Conservation (phyloP, 2,113 vertebrate genomes). For the pig (Sus scrofa) region T2T-Sscrofa CM000819.6:51898501-51899000, state of each 20-base stretch:
- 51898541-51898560: background rate
- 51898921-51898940: too few species aligned
- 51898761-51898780: background rate
- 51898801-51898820: too few species aligned
- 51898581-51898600: background rate
- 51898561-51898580: background rate
- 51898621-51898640: background rate
- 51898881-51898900: too few species aligned
- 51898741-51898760: background rate
- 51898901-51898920: too few species aligned
- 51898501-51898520: background rate
- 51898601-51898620: background rate
- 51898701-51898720: background rate
- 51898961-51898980: too few species aligned
- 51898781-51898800: too few species aligned
- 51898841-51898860: too few species aligned
- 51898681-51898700: background rate
- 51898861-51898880: too few species aligned
- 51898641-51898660: background rate
- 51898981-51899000: too few species aligned
- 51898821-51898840: too few species aligned
- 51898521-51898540: background rate
- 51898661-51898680: background rate
- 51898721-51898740: background rate
- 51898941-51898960: too few species aligned